These are phyloP conservation scores for Ctenodactylus gundi DNA, from an alignment of 2,113 vertebrate genomes.

Conservation along the genomic window DNA sequence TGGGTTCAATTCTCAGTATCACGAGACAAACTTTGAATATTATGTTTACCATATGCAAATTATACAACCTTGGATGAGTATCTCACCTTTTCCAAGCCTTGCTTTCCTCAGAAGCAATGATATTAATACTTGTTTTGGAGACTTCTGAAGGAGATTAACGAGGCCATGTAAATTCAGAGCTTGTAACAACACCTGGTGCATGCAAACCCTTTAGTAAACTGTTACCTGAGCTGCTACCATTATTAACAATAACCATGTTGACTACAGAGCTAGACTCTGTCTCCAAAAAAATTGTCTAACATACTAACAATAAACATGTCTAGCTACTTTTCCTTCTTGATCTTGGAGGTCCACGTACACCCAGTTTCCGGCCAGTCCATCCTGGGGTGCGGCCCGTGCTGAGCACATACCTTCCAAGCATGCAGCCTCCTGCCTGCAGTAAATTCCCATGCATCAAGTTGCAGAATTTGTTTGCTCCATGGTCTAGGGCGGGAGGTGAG, in stretches of 20 bases:
- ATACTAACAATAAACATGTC: too few relatives aligned
- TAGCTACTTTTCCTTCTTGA: too few relatives aligned
- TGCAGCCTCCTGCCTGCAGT: background rate
- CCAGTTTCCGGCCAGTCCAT: background rate
- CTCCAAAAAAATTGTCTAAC: too few relatives aligned
- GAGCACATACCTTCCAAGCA: background rate
- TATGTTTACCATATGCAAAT: background rate
- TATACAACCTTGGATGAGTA: background rate
- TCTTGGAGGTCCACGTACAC: background rate
- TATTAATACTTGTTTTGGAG: background rate
- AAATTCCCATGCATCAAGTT: background rate
- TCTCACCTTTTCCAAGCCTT: background rate
- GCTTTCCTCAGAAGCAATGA: background rate
- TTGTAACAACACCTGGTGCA: background rate
- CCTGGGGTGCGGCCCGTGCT: background rate
- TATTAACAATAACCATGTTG: background rate
- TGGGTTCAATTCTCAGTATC: background rate
- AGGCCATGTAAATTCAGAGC: background rate
- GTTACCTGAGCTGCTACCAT: background rate
- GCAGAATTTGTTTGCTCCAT: background rate
- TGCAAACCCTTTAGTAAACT: background rate
- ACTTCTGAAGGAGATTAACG: background rate
- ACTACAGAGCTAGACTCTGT: too few relatives aligned
- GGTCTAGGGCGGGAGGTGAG: background rate
- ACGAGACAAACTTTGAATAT: background rate